Conservation (phyloP, 2,113 vertebrate species). For the Pomatostomus ruficeps region DNA sequence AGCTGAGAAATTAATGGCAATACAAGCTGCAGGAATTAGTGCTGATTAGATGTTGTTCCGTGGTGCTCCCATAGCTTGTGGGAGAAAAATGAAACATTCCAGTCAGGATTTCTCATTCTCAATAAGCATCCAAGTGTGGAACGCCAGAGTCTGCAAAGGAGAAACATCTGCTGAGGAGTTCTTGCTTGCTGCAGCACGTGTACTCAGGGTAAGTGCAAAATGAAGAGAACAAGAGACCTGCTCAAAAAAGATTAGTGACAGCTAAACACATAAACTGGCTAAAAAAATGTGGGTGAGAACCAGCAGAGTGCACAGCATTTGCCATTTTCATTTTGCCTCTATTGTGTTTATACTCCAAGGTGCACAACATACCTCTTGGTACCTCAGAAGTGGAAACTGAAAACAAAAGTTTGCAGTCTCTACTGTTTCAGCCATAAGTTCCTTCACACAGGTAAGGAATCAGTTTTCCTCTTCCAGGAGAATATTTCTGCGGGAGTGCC, state of each 20-base stretch:
- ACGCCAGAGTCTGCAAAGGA: background rate
- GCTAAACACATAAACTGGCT: background rate
- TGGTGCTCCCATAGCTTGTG: slow-evolving; percentile 20
- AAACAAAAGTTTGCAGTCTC: background rate
- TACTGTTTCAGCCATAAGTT: background rate
- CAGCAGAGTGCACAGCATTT: background rate
- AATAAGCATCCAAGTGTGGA: slow-evolving; percentile 1
- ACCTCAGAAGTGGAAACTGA: background rate
- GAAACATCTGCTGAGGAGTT: slow-evolving; percentile 24
- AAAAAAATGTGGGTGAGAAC: background rate
- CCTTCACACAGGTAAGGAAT: background rate
- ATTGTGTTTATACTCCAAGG: background rate
- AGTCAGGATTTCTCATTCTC: slow-evolving; percentile 38
- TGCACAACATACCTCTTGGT: background rate
- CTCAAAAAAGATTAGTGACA: background rate
- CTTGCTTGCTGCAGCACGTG: background rate
- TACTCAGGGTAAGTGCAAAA: background rate
- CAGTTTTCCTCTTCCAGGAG: background rate
- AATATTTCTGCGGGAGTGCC: background rate
- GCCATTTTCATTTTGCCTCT: background rate
- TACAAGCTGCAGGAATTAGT: slow-evolving; percentile 39
- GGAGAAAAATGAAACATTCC: slow-evolving; percentile 42
- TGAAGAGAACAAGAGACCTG: background rate
- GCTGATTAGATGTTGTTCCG: slow-evolving; percentile 45
- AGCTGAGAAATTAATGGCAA: slow-evolving; percentile 46